Percentiles rank a stretch among this genome's conserved stretches.
Evolutionary conservation across 2,888 invertebrate genomes (phyloP).

Genomic region (Branchinecta sandiegonensis): DNA sequence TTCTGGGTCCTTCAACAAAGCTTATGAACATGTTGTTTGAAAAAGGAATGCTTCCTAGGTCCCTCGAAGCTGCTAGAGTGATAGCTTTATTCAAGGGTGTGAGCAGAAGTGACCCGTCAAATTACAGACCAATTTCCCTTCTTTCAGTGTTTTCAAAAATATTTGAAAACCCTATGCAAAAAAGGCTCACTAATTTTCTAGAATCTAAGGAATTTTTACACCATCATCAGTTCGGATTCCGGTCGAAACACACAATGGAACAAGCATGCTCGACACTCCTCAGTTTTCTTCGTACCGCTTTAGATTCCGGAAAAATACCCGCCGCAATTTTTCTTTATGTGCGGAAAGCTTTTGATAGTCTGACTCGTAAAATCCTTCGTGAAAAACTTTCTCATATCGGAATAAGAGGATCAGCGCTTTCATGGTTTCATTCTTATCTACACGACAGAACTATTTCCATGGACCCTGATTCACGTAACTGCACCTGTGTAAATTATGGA

Average conservation of each 20-base stretch:
- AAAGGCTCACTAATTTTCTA: conserved; percentile 5
- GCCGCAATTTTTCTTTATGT: no score
- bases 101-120: conserved; percentile 2
- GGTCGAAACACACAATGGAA: conserved; percentile 7
- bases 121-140: no score
- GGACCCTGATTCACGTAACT: no score
- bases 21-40: no score
- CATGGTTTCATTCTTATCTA: no score
- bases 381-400: conserved; percentile 2
- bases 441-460: no score
- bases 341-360: no score
- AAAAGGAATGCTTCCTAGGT: background rate
- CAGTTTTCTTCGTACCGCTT: background rate
- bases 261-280: background rate
- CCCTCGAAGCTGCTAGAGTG: conserved; percentile 1
- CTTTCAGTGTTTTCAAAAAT: background rate
- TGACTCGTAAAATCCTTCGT: background rate
- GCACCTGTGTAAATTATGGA: no score
- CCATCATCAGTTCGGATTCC: background rate
- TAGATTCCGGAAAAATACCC: no score
- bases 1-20: background rate
- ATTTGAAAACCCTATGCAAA: conserved; percentile 1
- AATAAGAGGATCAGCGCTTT: background rate
- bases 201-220: background rate
- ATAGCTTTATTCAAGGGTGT: background rate